phyloP scores from a whole-genome alignment of 2,888 invertebrate genomes.

The Cinara cedri region DNA sequence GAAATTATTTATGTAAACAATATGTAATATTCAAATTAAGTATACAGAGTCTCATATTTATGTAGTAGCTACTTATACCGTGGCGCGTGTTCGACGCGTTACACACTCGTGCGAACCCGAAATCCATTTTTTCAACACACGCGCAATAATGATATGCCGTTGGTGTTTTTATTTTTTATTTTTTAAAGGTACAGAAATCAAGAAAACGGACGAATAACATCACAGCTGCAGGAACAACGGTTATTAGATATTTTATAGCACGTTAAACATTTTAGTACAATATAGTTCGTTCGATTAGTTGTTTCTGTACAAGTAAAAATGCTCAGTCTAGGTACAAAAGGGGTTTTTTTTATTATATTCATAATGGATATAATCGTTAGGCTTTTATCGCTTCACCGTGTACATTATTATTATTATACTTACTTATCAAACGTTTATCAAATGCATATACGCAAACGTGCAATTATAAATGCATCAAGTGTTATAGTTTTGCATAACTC shows the following conservation, averaged over 20 bases:
- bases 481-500: too few relatives aligned
- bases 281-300: conserved; percentile 5
- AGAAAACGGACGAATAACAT: background rate
- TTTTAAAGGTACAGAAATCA: too few relatives aligned
- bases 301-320: conserved; percentile 1
- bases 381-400: background rate
- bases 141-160: too few relatives aligned
- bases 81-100: too few relatives aligned
- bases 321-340: background rate
- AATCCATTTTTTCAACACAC: too few relatives aligned
- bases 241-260: background rate
- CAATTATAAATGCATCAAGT: too few relatives aligned
- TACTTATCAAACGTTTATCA: too few relatives aligned
- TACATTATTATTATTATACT: background rate
- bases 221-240: too few relatives aligned
- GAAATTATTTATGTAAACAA: background rate
- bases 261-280: background rate
- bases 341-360: background rate
- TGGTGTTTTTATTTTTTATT: too few relatives aligned
- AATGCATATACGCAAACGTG: too few relatives aligned
- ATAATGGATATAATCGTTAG: background rate
- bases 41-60: background rate
- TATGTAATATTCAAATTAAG: background rate
- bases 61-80: background rate
- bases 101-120: too few relatives aligned